Conservation (phyloP, 2,113 vertebrate genomes). For the Tautogolabrus adspersus region DNA sequence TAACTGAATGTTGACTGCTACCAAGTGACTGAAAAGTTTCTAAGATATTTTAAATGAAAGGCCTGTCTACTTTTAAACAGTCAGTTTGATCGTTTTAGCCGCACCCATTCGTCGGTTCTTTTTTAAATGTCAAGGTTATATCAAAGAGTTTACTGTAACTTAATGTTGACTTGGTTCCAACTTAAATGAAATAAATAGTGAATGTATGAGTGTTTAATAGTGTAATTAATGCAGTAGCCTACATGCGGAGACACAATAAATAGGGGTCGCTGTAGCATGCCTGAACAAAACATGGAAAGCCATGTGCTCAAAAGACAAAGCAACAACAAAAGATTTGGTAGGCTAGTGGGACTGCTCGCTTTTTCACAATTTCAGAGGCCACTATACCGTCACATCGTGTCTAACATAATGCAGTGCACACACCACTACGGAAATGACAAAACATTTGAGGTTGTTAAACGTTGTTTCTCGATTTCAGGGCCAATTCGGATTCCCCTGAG, state of each 20-base stretch:
- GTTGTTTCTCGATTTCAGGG: not conserved
- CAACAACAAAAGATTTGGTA: slow-evolving; percentile 89
- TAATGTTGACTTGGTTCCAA: not conserved
- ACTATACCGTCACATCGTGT: not conserved
- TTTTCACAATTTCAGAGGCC: not conserved
- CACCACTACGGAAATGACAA: not conserved
- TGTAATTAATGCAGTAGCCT: slow-evolving; percentile 5
- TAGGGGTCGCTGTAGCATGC: slow-evolving; percentile 79
- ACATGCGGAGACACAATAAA: slow-evolving; percentile 18
- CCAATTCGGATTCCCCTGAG: slow-evolving; percentile 49
- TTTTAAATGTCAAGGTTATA: not conserved
- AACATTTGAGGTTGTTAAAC: no score
- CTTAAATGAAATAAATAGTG: not conserved
- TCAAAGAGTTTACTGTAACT: no score
- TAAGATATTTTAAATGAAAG: no score
- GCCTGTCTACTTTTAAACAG: not conserved
- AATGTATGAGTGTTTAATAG: not conserved
- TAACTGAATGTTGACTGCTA: no score
- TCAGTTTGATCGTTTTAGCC: not conserved
- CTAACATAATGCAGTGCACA: not conserved
- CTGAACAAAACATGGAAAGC: slow-evolving; percentile 86
- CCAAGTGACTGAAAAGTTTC: no score
- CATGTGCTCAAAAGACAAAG: slow-evolving; percentile 95
- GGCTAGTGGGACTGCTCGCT: slow-evolving; percentile 36
- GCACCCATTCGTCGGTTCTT: not conserved